Evolutionary conservation across 2,888 invertebrate species (phyloP).

Genomic region (Ectobius pallidus): DNA sequence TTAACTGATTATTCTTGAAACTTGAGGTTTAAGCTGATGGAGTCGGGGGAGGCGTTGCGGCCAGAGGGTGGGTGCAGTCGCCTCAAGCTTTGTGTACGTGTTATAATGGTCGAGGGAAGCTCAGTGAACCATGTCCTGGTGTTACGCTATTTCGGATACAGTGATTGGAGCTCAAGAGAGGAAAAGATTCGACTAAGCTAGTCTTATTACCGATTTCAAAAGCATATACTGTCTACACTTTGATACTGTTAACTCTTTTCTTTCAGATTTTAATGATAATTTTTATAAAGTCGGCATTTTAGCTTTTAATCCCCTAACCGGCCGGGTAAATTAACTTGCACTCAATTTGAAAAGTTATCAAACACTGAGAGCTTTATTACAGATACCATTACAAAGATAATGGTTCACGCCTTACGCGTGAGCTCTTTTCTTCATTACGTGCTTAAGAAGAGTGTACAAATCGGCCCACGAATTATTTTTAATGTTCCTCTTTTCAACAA

Average conservation of each 20-base stretch:
- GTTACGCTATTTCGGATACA: slow-evolving; percentile 34
- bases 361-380: neutral
- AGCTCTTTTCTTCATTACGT: too few species aligned
- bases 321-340: neutral
- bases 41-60: neutral
- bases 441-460: too few species aligned
- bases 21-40: slow-evolving; percentile 9
- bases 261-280: neutral
- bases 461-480: too few species aligned
- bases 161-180: slow-evolving; percentile 26
- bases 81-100: slow-evolving; percentile 5
- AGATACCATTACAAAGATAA: neutral
- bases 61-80: neutral
- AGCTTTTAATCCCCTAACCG: neutral
- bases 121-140: slow-evolving; percentile 32
- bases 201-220: slow-evolving; percentile 23
- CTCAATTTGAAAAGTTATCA: neutral
- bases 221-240: slow-evolving; percentile 12
- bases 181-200: too few species aligned
- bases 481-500: too few species aligned
- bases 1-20: slow-evolving; percentile 21
- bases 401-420: too few species aligned
- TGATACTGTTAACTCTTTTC: neutral
- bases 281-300: slow-evolving; percentile 11
- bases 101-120: slow-evolving; percentile 18